Evolutionary conservation across 2,797 vertebrate genomes (phyloP).

Genomic region (Anomalospiza imberbis): DNA sequence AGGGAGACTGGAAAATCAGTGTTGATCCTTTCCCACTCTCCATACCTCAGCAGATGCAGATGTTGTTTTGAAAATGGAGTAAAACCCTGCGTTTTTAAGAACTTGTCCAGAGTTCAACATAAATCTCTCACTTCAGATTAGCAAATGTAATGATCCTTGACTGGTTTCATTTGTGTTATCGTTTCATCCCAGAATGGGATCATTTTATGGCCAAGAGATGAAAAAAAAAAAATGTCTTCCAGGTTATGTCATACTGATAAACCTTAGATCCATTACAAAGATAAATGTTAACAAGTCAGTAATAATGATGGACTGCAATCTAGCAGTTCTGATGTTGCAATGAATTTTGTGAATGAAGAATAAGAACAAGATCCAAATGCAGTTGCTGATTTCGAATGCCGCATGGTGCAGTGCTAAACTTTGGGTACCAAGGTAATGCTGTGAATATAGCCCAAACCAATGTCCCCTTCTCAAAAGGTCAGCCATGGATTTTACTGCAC

Average conservation of each 20-base stretch:
- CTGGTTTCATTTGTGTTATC: constrained; percentile 25
- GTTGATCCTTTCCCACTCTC: neutral
- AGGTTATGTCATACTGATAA: constrained; percentile 41
- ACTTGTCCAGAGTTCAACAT: neutral
- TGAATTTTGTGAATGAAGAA: neutral
- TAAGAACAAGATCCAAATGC: neutral
- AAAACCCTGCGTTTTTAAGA: neutral
- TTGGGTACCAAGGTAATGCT: neutral
- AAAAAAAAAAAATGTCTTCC: constrained; percentile 30
- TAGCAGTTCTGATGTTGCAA: neutral
- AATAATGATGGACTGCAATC: neutral
- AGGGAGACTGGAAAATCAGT: constrained; percentile 64
- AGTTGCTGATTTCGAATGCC: neutral
- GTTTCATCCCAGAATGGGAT: constrained; percentile 27
- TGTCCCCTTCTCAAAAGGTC: neutral
- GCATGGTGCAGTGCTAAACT: neutral
- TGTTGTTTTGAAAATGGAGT: neutral
- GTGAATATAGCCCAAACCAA: neutral
- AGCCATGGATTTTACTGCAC: neutral
- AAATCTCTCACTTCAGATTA: constrained; percentile 42
- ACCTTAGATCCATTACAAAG: neutral
- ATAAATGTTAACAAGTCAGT: constrained; percentile 16
- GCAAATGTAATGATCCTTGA: constrained; percentile 12
- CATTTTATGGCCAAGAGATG: constrained; percentile 31
- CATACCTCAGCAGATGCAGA: constrained; percentile 46